Percentiles rank a stretch among this genome's conserved stretches.
Evolutionary conservation across 2,888 invertebrate genomes (phyloP).

Genomic region (Coelopa pilipes): DNA sequence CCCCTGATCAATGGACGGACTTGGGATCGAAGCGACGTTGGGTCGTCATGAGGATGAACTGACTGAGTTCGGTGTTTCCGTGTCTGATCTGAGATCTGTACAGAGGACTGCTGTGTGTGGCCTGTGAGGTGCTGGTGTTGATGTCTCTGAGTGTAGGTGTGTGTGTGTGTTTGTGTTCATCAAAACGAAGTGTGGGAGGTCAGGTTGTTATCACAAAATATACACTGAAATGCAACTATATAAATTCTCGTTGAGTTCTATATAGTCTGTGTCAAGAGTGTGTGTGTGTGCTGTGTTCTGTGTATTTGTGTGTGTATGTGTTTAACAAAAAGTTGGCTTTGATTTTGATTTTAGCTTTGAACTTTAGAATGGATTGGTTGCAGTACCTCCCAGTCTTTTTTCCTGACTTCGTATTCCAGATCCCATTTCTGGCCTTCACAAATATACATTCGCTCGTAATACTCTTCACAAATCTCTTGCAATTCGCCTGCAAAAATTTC

Average conservation of each 20-base stretch:
- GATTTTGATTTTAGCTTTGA: conserved; percentile 41
- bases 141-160: conserved; percentile 9
- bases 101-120: no score
- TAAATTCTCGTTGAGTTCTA: neutral
- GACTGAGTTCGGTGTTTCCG: neutral
- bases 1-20: no score
- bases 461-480: conserved; percentile 94
- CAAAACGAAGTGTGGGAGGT: no score
- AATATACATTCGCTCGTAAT: conserved; percentile 95
- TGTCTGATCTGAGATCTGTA: no score
- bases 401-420: conserved; percentile 99
- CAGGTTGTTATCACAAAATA: conserved; percentile 21
- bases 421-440: conserved; percentile 99
- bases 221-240: conserved; percentile 24
- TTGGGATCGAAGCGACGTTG: no score
- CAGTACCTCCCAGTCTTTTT: conserved; percentile 99
- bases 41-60: neutral
- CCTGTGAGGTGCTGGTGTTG: no score
- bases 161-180: neutral
- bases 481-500: conserved; percentile 71
- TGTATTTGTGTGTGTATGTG: conserved; percentile 34
- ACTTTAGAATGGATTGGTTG: conserved; percentile 48
- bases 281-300: conserved; percentile 34
- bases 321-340: conserved; percentile 22
- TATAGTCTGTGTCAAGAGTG: neutral